Evolutionary conservation across 2,113 vertebrate species (phyloP).

Genomic region (Amia ocellicauda): DNA sequence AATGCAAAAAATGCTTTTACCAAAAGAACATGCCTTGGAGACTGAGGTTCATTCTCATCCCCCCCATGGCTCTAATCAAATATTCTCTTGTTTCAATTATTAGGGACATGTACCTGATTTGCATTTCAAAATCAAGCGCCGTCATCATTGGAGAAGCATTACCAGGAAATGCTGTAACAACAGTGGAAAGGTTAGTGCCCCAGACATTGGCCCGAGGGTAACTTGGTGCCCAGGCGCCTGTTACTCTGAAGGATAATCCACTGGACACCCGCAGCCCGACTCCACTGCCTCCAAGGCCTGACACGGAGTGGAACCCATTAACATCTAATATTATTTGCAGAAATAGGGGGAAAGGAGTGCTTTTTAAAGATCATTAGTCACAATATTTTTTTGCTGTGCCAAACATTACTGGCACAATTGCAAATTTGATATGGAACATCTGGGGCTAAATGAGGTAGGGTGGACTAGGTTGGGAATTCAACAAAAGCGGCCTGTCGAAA

Average conservation of each 20-base stretch:
- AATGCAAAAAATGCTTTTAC: too few species aligned
- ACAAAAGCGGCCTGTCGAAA: slow-evolving; percentile 69
- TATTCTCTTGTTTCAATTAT: neutral
- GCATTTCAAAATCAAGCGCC: slow-evolving; percentile 29
- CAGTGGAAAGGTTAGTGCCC: slow-evolving; percentile 46
- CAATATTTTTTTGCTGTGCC: slow-evolving; percentile 63
- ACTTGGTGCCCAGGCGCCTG: slow-evolving; percentile 55
- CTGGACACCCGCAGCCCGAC: slow-evolving; percentile 52
- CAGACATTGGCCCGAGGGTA: slow-evolving; percentile 45
- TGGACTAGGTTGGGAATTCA: slow-evolving; percentile 51
- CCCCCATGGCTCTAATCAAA: neutral
- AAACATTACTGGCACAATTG: slow-evolving; percentile 72
- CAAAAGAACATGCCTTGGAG: too few species aligned
- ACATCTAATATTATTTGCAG: slow-evolving; percentile 72
- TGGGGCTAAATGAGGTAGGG: slow-evolving; percentile 59
- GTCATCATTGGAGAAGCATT: slow-evolving; percentile 41
- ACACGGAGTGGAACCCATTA: slow-evolving; percentile 65
- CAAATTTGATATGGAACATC: slow-evolving; percentile 77
- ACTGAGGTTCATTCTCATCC: neutral
- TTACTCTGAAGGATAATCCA: slow-evolving; percentile 52
- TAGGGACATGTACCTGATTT: slow-evolving; percentile 21
- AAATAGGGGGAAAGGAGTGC: slow-evolving; percentile 57
- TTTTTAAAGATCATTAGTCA: slow-evolving; percentile 69
- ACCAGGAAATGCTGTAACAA: slow-evolving; percentile 40
- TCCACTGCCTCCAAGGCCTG: slow-evolving; percentile 49